phyloP scores from a whole-genome alignment of 1,140 invertebrate genomes.

The Sarcophaga bullata region DNA sequence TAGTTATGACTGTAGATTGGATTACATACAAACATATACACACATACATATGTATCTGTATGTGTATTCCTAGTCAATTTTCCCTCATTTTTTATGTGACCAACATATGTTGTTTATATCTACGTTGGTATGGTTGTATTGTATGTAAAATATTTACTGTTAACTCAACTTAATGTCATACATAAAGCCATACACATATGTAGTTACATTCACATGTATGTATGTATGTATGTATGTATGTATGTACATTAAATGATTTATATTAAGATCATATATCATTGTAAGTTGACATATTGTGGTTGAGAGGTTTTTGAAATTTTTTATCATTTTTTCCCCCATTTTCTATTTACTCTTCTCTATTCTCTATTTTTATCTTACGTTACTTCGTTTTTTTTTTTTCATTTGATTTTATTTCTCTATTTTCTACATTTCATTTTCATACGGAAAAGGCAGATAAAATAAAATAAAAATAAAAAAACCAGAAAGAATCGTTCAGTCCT shows the following conservation, averaged over 20 bases:
- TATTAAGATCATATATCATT: slow-evolving; percentile 25
- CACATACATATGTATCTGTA: too few relatives aligned
- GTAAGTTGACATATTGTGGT: slow-evolving; percentile 16
- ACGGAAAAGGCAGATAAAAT: background rate
- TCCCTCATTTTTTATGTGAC: background rate
- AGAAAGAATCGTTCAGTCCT: background rate
- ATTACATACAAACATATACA: background rate
- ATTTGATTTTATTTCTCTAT: background rate
- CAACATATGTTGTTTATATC: slow-evolving; percentile 1
- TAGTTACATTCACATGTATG: too few relatives aligned
- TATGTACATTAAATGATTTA: background rate
- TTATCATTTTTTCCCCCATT: background rate
- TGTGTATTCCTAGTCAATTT: background rate
- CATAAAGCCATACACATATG: background rate
- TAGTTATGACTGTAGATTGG: background rate
- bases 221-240: too few relatives aligned
- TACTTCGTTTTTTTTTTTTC: background rate
- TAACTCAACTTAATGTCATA: background rate
- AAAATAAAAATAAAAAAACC: background rate
- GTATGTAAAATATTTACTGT: background rate
- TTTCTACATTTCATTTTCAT: background rate
- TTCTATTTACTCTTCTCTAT: background rate
- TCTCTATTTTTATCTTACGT: too few relatives aligned
- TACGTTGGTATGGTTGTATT: too few relatives aligned
- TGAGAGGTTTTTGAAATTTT: slow-evolving; percentile 1